Conservation (phyloP, 2,113 vertebrate genomes). For the Lepus americanus region DNA sequence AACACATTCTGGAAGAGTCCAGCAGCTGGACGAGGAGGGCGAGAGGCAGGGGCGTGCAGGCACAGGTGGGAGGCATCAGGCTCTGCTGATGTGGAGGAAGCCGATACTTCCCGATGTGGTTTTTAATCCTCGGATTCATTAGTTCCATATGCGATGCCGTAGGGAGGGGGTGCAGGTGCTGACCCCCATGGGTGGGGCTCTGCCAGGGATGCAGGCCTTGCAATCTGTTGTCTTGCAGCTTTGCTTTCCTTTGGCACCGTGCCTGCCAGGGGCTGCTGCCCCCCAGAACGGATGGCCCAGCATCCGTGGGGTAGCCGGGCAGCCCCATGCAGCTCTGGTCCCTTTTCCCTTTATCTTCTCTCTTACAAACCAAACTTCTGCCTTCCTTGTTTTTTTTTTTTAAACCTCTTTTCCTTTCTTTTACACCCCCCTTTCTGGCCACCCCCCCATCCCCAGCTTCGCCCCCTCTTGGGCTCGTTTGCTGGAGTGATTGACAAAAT, state of each 20-base stretch:
- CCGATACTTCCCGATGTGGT: not conserved
- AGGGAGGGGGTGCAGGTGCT: not conserved
- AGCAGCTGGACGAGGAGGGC: not conserved
- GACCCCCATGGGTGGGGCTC: not conserved
- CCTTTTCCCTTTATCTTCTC: not conserved
- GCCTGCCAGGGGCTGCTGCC: not conserved
- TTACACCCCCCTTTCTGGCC: not conserved
- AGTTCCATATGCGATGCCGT: not conserved
- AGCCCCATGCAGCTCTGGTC: no score
- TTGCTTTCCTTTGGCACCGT: not conserved
- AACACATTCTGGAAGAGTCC: constrained; percentile 24
- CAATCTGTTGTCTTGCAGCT: not conserved
- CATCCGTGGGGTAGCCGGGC: rapidly evolving
- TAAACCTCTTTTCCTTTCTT: not conserved
- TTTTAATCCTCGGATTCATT: not conserved
- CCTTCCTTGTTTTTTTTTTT: not conserved
- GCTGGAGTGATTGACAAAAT: constrained; percentile 83
- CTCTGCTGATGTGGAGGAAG: not conserved
- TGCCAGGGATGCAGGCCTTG: not conserved
- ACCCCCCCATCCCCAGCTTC: not conserved
- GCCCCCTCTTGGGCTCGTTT: constrained; percentile 13
- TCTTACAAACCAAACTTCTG: not conserved
- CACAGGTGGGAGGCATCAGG: not conserved
- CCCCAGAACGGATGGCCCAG: not conserved
- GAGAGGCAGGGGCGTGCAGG: not conserved